Base-by-base conservation (phyloP, 2,888 invertebrate genomes). In the Blera fallax region DNA sequence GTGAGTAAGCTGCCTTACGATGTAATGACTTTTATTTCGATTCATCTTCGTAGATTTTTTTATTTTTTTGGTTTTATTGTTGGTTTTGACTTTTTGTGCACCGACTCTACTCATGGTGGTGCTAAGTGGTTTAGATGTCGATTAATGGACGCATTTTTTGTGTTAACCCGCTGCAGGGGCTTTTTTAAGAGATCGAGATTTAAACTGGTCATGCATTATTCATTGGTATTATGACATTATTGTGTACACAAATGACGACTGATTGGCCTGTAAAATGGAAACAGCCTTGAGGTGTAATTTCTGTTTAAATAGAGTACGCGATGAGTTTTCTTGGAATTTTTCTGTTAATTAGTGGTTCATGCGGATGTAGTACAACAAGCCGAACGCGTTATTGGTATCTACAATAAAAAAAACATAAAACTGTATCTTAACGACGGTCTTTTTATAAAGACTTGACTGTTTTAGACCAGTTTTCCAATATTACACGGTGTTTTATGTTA, bases 1-100 rank as follows among this genome's bases (percentile, higher is more conserved):
- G 70, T 32, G 10, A 43, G 32, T 62, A 27, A 78, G 62, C 21
- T 32, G 14, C 8, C 21, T 50, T 40, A 48, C 14, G 50, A 67
- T 16, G 5, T 11, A 32, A 50, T 16, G 40, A 60, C 52, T 18
- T 18, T 11, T 48, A 21, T 45, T 24, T 27, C 8, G 37, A 27
- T 27, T 43, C 27, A 11, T 40, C 6, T 43, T 24, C n/a, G n/a
- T 43, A 11, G 34, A 34, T 10, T 34, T 34, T 32, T 32, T 4
- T 1, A 1, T 40, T 43, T 43, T 16, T 43, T 43, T 3, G 3
- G n/a, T 43, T 14, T 14, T 6, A 16, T 14, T 14, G 45, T 45
- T 16, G 64, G 32, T 48, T 48, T 32, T 18, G 11, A 5, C 5
- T n/a, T 24, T 43, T 0, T 27, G 10, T 10, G 10, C 18, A 27